Evolutionary conservation across 2,113 vertebrate genomes (phyloP).

Genomic region (Uropsilus gracilis): DNA sequence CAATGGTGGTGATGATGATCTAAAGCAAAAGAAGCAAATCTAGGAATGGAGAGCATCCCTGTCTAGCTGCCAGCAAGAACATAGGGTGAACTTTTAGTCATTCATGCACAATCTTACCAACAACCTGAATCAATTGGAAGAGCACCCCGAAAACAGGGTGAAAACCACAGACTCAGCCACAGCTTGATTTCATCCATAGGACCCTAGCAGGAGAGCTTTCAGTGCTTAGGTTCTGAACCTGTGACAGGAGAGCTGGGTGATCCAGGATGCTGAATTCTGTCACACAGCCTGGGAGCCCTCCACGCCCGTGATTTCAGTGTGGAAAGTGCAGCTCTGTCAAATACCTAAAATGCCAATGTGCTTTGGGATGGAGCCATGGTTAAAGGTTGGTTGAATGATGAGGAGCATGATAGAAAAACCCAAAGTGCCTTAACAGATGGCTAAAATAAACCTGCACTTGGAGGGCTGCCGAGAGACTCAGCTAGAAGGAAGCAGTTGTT

Average conservation of each 20-base stretch:
- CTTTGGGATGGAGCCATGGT: neutral
- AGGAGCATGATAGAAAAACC: neutral
- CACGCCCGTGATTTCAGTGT: neutral
- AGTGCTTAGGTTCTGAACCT: neutral
- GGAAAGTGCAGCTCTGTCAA: neutral
- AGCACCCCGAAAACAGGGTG: neutral
- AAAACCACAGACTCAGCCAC: neutral
- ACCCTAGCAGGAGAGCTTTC: neutral
- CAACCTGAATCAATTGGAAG: neutral
- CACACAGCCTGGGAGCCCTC: neutral
- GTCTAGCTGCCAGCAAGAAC: neutral
- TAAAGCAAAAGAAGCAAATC: no score
- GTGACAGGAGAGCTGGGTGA: neutral
- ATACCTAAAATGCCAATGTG: neutral
- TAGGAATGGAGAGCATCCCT: neutral
- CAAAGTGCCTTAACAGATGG: neutral
- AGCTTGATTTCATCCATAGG: neutral
- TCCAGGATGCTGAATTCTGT: neutral
- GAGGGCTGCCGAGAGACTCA: neutral
- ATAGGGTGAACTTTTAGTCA: no score
- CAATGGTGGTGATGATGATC: neutral
- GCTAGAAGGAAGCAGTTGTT: neutral
- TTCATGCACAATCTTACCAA: neutral
- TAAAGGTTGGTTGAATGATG: neutral
- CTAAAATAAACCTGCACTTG: neutral